Conservation (phyloP, 1,140 invertebrate species). For the Caerostris darwini region DNA sequence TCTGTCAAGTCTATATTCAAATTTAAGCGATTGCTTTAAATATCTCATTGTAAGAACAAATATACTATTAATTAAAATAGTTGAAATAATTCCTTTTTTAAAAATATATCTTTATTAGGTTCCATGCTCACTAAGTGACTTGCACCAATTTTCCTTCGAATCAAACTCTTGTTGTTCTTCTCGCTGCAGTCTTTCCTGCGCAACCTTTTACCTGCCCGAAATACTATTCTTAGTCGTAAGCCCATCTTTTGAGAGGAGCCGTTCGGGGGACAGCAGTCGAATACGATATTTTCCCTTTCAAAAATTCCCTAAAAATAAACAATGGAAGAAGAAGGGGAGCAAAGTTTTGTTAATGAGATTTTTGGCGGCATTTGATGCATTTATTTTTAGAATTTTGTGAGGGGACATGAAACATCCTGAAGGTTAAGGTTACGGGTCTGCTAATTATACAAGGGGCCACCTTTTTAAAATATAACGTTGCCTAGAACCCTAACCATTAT, state of each 20-base stretch:
- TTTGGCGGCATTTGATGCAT: conserved; percentile 64
- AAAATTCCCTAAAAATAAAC: conserved; percentile 72
- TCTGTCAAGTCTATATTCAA: too few species aligned
- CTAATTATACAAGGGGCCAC: background rate
- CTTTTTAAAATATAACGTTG: background rate
- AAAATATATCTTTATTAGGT: too few species aligned
- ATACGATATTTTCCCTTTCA: conserved; percentile 15
- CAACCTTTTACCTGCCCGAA: conserved; percentile 57
- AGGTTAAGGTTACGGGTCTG: conserved; percentile 69
- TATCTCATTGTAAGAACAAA: background rate
- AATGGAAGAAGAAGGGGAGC: conserved; percentile 46
- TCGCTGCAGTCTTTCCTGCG: background rate
- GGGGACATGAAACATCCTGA: conserved; percentile 17
- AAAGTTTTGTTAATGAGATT: conserved; percentile 73
- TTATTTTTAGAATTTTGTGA: conserved; percentile 70
- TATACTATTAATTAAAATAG: background rate
- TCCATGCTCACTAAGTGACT: background rate
- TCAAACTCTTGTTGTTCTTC: background rate
- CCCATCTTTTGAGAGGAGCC: conserved; percentile 44
- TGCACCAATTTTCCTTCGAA: background rate
- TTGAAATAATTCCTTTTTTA: background rate
- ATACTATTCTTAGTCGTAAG: conserved; percentile 62
- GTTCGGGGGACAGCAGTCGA: background rate
- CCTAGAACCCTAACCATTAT: too few species aligned
- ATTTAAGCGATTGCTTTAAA: too few species aligned